Base-by-base conservation (phyloP, 2,113 vertebrate species). In the Leptocoma aspasia region DNA sequence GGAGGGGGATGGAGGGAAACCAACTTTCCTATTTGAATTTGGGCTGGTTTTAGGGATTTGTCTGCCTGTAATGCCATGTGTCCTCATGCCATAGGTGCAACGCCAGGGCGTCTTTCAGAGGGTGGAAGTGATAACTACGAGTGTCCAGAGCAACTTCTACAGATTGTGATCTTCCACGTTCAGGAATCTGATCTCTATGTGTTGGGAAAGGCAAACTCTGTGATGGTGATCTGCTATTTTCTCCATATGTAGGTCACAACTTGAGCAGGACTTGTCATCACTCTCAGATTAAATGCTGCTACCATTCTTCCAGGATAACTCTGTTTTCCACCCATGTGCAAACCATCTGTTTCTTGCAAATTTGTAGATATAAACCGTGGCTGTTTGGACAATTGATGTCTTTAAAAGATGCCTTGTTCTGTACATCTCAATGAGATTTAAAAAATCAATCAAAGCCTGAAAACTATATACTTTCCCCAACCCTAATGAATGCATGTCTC, bases 361-460 rank as follows among this genome's bases (percentile, higher is more conserved):
- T 81, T 33, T 49, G 24, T 69, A 65, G 78, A 69, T 63, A 52
- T 31, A 82, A 89, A 79, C 39, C 16, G 22, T 78, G 71, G 68
- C n/a, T 54, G 60, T 88, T 92, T 78, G 88, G 82, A 86, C 86
- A 96, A 78, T 3, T 84, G 90, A 78, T 89, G 60, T 86, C 39
- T 94, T 78, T 88, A 75, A 71, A 91, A 92, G 79, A 86, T 52
- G 44, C 49, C 75, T 91, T 76, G n/a, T 87, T 96, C 87, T 64
- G 44, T 83, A 81, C 1, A 6, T 84, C 72, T 95, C 88, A 92
- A 73, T 65, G 63, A 94, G 92, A 95, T 87, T 87, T 94, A 90
- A 93, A 83, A 92, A 94, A 95, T 81, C 87, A 85, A n/a, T 91
- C 85, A 18, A 86, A 83, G 49, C 78, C 72, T 90, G 72, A 52